These are phyloP conservation scores for Pseudococcus jackbeardsleyi DNA, from an alignment of 2,888 invertebrate species.

Conservation along the genomic window DNA sequence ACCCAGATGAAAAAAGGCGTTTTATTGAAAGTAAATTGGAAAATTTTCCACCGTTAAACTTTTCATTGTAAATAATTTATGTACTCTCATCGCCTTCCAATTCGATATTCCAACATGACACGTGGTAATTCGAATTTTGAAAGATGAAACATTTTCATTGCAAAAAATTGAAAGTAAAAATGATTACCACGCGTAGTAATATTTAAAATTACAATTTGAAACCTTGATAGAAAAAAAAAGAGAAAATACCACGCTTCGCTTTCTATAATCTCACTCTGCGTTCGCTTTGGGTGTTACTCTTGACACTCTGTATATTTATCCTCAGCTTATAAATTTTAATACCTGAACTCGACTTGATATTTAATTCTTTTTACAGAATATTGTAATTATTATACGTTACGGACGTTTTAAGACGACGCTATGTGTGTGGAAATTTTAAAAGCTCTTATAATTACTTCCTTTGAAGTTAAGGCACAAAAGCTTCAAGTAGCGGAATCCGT, in stretches of 20 bases:
- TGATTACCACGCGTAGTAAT: conserved; percentile 6
- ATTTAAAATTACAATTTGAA: conserved; percentile 1
- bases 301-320: conserved; percentile 2
- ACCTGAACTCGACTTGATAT: conserved; percentile 52
- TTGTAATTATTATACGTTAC: conserved; percentile 56
- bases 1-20: not conserved
- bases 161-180: not conserved
- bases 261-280: conserved; percentile 12
- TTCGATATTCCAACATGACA: not conserved
- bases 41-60: not conserved
- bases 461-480: conserved; percentile 61
- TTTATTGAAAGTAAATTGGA: conserved; percentile 10
- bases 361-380: conserved; percentile 58
- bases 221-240: not conserved
- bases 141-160: not conserved
- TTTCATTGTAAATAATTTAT: not conserved
- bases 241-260: not conserved
- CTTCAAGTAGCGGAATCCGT: conserved; percentile 58
- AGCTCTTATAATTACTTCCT: conserved; percentile 63
- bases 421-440: conserved; percentile 60
- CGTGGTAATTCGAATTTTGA: not conserved
- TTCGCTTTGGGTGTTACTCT: not conserved
- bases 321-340: conserved; percentile 45
- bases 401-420: conserved; percentile 54
- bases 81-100: not conserved